Conservation (phyloP, 2,888 invertebrate species). For the Philereme transversata region DNA sequence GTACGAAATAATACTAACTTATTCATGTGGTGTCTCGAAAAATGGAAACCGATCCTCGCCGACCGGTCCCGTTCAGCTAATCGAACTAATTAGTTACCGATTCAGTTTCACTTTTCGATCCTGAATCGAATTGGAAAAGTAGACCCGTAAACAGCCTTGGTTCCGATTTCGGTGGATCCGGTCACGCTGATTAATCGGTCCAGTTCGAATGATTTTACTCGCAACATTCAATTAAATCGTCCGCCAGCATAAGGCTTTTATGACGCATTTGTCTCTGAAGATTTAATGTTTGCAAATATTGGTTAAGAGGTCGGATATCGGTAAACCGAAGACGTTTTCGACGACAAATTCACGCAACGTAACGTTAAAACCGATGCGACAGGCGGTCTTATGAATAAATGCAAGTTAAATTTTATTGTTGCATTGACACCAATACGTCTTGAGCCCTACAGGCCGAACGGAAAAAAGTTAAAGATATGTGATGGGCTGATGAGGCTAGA, state of each 20-base stretch:
- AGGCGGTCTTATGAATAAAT: conserved; percentile 62
- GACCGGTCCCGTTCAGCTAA: conserved; percentile 63
- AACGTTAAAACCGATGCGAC: conserved; percentile 51
- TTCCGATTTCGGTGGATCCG: conserved; percentile 51
- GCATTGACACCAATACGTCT: conserved; percentile 77
- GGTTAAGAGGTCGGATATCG: conserved; percentile 74
- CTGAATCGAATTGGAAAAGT: conserved; percentile 46
- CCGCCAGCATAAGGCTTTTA: conserved; percentile 34
- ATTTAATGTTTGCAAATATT: conserved; percentile 68
- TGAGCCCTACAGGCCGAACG: conserved; percentile 51
- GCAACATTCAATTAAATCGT: conserved; percentile 38
- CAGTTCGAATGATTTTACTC: conserved; percentile 23
- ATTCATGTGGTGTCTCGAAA: conserved; percentile 69
- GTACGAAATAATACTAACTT: conserved; percentile 57
- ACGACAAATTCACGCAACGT: conserved; percentile 44
- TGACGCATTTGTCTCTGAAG: conserved; percentile 57
- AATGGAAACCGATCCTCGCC: conserved; percentile 56
- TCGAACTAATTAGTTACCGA: conserved; percentile 66
- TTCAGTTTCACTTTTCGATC: conserved; percentile 72
- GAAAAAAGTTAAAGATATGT: conserved; percentile 63
- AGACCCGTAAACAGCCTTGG: conserved; percentile 66
- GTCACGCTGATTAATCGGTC: conserved; percentile 32
- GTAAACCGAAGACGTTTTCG: conserved; percentile 50
- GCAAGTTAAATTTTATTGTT: conserved; percentile 75
- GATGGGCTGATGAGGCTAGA: conserved; percentile 67